Percentiles rank a stretch among this genome's conserved stretches.
phyloP scores from a whole-genome alignment of 2,888 invertebrate genomes.

The Stenoptilia bipunctidactyla region DNA sequence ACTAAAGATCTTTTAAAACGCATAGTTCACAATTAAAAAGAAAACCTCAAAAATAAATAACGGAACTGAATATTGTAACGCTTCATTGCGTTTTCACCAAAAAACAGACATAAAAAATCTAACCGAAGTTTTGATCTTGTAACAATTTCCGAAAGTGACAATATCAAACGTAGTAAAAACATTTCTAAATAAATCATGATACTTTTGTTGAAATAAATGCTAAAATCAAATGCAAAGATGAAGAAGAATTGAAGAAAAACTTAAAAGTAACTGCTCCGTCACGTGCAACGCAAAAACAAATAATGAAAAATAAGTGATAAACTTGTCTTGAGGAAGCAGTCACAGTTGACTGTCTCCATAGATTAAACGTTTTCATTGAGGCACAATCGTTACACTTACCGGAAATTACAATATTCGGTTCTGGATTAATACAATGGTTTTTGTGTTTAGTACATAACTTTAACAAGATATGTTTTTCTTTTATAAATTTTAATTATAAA shows the following conservation, averaged over 20 bases:
- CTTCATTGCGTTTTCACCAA: constrained; percentile 36
- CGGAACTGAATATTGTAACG: constrained; percentile 19
- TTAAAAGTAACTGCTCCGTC: constrained; percentile 44
- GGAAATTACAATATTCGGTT: not conserved
- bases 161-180: constrained; percentile 54
- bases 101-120: constrained; percentile 52
- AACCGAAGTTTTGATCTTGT: constrained; percentile 56
- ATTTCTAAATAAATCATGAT: constrained; percentile 57
- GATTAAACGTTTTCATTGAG: not conserved
- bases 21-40: constrained; percentile 34
- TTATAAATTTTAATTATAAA: too few relatives aligned
- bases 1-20: constrained; percentile 27
- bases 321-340: constrained; percentile 58
- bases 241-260: constrained; percentile 16
- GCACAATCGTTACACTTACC: too few relatives aligned
- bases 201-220: constrained; percentile 30
- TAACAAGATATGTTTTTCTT: constrained; percentile 16
- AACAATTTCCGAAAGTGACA: constrained; percentile 48
- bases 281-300: constrained; percentile 59
- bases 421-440: not conserved
- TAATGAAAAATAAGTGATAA: constrained; percentile 59
- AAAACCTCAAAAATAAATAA: constrained; percentile 33
- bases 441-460: not conserved
- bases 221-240: constrained; percentile 2
- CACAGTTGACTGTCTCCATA: constrained; percentile 56